phyloP scores from a whole-genome alignment of 2,888 invertebrate genomes.

The Pseudococcus viburni region DNA sequence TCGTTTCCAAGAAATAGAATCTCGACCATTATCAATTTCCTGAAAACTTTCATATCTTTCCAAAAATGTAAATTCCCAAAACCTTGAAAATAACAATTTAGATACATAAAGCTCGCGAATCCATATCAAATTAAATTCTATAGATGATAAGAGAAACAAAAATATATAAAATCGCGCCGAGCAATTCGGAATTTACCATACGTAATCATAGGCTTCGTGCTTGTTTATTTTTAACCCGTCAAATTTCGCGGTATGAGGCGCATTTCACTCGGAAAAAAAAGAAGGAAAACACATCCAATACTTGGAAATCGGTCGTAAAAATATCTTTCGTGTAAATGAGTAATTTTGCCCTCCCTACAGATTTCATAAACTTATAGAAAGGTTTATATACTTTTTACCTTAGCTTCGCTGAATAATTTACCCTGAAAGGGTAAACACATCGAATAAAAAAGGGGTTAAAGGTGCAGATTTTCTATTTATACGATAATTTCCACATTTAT shows the following conservation, averaged over 20 bases:
- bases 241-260: not conserved
- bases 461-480: not conserved
- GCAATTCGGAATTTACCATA: not conserved
- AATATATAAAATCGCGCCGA: too few species aligned
- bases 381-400: not conserved
- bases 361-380: not conserved
- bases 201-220: not conserved
- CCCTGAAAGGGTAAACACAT: not conserved
- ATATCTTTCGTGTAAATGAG: conserved; percentile 21
- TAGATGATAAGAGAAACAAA: too few species aligned
- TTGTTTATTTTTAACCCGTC: not conserved
- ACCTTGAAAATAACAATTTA: too few species aligned
- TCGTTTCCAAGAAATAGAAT: too few species aligned
- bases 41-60: too few species aligned
- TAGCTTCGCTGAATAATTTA: not conserved
- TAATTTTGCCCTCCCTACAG: not conserved
- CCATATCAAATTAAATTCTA: too few species aligned
- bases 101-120: too few species aligned
- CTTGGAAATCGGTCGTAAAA: not conserved
- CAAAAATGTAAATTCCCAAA: too few species aligned
- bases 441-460: not conserved
- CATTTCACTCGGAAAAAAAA: not conserved
- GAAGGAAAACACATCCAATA: not conserved
- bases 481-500: too few species aligned
- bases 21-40: too few species aligned